A percentile compares a stretch with the other conserved stretches of the same genome.
Evolutionary conservation across 2,888 invertebrate species (phyloP).

Genomic region (Lypha dubia): DNA sequence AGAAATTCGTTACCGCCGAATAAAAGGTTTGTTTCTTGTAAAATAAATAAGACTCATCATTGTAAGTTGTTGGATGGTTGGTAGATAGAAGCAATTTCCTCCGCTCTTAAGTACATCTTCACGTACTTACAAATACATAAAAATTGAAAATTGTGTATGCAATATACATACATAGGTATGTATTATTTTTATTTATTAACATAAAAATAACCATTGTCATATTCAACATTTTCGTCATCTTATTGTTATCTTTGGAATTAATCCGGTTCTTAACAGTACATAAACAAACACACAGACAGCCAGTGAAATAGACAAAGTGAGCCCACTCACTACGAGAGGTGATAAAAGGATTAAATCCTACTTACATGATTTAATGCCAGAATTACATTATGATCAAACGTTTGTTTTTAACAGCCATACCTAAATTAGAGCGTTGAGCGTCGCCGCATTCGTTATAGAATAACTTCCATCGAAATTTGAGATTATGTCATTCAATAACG

Average conservation of each 20-base stretch:
- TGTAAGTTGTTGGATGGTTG: neutral
- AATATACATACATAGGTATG: neutral
- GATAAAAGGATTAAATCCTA: slow-evolving; percentile 80
- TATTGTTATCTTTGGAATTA: slow-evolving; percentile 52
- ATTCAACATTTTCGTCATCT: slow-evolving; percentile 42
- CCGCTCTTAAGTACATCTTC: no score
- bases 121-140: no score
- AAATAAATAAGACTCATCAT: no score
- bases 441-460: no score
- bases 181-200: slow-evolving; percentile 17
- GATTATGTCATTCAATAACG: no score
- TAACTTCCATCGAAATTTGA: neutral
- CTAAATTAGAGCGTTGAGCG: no score
- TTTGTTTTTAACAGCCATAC: neutral
- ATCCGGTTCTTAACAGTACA: slow-evolving; percentile 60
- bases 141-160: no score
- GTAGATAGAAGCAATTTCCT: slow-evolving; percentile 12
- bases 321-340: slow-evolving; percentile 72
- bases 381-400: slow-evolving; percentile 34
- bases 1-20: neutral
- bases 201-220: slow-evolving; percentile 47
- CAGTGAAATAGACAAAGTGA: neutral
- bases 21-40: neutral
- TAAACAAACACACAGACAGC: slow-evolving; percentile 59
- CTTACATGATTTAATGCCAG: slow-evolving; percentile 66